These are phyloP conservation scores for Miichthys miiuy DNA, from an alignment of 2,797 vertebrate species.

Conservation along the genomic window DNA sequence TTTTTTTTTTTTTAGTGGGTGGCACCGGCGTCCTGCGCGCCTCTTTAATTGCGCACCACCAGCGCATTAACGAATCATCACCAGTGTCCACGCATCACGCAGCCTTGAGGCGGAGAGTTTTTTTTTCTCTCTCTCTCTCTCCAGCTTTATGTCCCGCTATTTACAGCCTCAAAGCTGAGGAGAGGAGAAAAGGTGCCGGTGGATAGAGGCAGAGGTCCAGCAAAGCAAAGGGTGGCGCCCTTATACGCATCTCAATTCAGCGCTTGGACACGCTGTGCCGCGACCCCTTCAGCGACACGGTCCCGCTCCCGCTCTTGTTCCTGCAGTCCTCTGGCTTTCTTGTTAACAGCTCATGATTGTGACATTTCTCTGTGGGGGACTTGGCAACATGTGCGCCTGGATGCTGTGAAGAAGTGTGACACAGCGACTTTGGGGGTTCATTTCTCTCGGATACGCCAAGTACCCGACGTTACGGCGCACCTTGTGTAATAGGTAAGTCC, in stretches of 20 bases:
- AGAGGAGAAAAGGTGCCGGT: slow-evolving; percentile 28
- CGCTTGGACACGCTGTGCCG: slow-evolving; percentile 52
- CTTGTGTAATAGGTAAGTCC: slow-evolving; percentile 76
- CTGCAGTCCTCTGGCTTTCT: slow-evolving; percentile 51
- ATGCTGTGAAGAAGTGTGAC: slow-evolving; percentile 72
- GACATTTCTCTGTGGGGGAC: slow-evolving; percentile 62
- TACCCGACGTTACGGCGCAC: slow-evolving; percentile 75
- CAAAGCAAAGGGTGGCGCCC: slow-evolving; percentile 65
- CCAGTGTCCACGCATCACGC: slow-evolving; percentile 31
- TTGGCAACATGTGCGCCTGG: slow-evolving; percentile 79
- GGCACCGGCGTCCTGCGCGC: slow-evolving; percentile 74
- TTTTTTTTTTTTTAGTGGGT: slow-evolving; percentile 55
- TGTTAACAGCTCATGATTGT: slow-evolving; percentile 46
- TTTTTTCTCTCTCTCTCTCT: no score
- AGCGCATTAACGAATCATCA: slow-evolving; percentile 43
- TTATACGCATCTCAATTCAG: slow-evolving; percentile 54
- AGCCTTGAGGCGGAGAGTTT: slow-evolving; percentile 31
- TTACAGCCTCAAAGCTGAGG: slow-evolving; percentile 24
- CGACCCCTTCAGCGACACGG: slow-evolving; percentile 38
- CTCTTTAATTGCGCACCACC: slow-evolving; percentile 70
- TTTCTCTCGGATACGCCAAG: slow-evolving; percentile 73
- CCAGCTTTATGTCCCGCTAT: slow-evolving; percentile 27
- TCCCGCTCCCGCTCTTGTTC: slow-evolving; percentile 21
- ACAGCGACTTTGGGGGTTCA: slow-evolving; percentile 57
- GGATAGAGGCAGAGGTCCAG: slow-evolving; percentile 57